Evolutionary conservation across 2,113 vertebrate species (phyloP), one percentile per base, ranked within the genome.

Genomic region (Piaya cayana): DNA sequence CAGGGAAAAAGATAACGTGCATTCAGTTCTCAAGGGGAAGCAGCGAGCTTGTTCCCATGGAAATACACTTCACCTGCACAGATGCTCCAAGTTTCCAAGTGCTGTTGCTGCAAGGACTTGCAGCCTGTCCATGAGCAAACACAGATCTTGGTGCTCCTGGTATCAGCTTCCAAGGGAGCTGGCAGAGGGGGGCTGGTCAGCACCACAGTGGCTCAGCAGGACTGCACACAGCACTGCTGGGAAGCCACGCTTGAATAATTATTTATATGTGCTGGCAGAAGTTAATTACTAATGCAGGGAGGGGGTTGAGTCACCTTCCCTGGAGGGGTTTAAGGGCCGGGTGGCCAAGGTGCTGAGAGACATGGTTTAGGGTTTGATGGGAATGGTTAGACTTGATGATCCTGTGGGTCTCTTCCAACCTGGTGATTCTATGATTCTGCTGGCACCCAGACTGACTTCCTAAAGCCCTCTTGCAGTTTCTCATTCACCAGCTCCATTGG

Each of bases 181-280:
- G 20, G 62, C 60, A 30, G 86, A 53, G 81, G 81, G 52, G 76
- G n/a, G n/a, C n/a, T n/a, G 92, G 89, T 80, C 93, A 85, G 5
- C 1, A 2, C 81, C 72, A 8, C 58, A 7, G 20, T 8, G 3
- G 62, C 53, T 83, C 85, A 2, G 1, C 22, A 72, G 75, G 82
- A 18, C 75, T 89, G 82, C 50, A 25, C 34, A 7, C 87, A 95
- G 78, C 62, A 29, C 52, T 72, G 47, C 87, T 64, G 92, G 64
- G 85, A 93, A 74, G 43, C 71, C 27, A 18, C 93, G 95, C 88
- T 93, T 96, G 94, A 96, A 67, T 92, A 90, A 93, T 85, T 93
- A 92, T 96, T 96, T 93, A 92, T 85, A 88, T 92, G 71, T 92
- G 85, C 96, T 95, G 95, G 93, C 88, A 93, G 83, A 80, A 95